phyloP scores from a whole-genome alignment of 1,140 invertebrate genomes.

The Drosophila nebulosa region DNA sequence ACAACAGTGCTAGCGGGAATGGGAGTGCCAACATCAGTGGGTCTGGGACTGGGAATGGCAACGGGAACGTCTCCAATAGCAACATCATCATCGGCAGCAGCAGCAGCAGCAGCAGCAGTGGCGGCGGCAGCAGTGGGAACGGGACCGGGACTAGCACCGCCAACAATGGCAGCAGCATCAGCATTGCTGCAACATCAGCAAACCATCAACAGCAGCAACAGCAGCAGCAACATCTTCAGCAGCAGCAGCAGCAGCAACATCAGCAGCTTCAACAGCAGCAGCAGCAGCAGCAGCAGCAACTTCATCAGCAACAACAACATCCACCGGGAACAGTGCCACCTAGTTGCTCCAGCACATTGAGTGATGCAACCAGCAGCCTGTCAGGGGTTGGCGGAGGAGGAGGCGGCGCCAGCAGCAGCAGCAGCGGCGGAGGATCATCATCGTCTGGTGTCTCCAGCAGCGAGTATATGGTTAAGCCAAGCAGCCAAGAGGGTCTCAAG shows the following conservation, averaged over 20 bases:
- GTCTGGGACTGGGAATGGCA: conserved; percentile 12
- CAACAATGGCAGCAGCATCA: conserved; percentile 25
- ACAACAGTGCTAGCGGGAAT: conserved; percentile 5
- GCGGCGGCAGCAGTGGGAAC: neutral
- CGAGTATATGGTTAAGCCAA: conserved; percentile 86
- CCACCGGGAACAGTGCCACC: conserved; percentile 37
- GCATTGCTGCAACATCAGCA: conserved; percentile 21
- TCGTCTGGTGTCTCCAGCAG: conserved; percentile 24
- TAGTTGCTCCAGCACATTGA: conserved; percentile 43
- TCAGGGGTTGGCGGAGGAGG: conserved; percentile 17
- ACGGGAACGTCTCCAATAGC: conserved; percentile 10
- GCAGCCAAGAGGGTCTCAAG: conserved; percentile 91
- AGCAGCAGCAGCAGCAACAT: neutral
- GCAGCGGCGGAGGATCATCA: no score
- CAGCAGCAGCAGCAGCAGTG: neutral
- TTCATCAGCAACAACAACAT: conserved; percentile 24
- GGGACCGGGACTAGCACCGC: neutral
- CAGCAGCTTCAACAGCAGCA: conserved; percentile 11
- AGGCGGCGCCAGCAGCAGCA: neutral
- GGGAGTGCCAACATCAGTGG: conserved; percentile 24
- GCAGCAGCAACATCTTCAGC: neutral
- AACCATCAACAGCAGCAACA: neutral
- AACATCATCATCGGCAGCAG: neutral
- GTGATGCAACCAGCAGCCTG: conserved; percentile 13
- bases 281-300: conserved; percentile 38